These are phyloP conservation scores for Mixornis gularis DNA, from an alignment of 2,113 vertebrate genomes.

Conservation along the genomic window DNA sequence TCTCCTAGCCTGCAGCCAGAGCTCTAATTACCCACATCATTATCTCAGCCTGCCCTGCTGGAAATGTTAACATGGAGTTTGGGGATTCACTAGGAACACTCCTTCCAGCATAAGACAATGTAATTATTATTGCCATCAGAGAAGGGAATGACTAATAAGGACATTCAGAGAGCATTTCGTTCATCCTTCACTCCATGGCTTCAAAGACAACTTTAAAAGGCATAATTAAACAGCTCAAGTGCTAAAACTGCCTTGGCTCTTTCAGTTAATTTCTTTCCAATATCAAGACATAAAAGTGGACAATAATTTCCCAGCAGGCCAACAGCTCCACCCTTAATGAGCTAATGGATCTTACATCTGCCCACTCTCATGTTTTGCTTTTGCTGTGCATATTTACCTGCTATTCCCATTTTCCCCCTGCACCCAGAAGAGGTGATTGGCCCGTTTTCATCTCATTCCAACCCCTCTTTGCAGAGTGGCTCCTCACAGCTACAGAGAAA, in stretches of 20 bases:
- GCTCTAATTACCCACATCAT: constrained; percentile 7
- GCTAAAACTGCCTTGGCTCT: constrained; percentile 20
- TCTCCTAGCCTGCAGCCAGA: not conserved
- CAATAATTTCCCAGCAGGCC: constrained; percentile 46
- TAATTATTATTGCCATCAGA: constrained; percentile 58
- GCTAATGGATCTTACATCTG: not conserved
- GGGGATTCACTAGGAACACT: not conserved
- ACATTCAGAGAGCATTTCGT: constrained; percentile 3
- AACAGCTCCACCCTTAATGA: constrained; percentile 22
- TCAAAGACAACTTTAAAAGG: constrained; percentile 61
- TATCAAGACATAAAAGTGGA: constrained; percentile 42
- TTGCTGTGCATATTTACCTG: not conserved
- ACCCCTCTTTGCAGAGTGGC: not conserved
- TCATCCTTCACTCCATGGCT: not conserved
- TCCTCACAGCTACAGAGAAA: not conserved
- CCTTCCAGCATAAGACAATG: not conserved
- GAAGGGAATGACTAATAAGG: constrained; percentile 46
- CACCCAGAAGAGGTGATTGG: not conserved
- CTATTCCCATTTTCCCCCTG: not conserved
- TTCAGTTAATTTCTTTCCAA: constrained; percentile 49
- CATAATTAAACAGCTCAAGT: constrained; percentile 60
- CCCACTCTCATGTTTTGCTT: not conserved
- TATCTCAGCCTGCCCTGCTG: not conserved
- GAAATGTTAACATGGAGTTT: not conserved
- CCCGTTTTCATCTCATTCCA: not conserved